A percentile compares a stretch with the other conserved stretches of the same genome.
Evolutionary conservation across 2,888 invertebrate genomes (phyloP).

Genomic region (Ormia ochracea): DNA sequence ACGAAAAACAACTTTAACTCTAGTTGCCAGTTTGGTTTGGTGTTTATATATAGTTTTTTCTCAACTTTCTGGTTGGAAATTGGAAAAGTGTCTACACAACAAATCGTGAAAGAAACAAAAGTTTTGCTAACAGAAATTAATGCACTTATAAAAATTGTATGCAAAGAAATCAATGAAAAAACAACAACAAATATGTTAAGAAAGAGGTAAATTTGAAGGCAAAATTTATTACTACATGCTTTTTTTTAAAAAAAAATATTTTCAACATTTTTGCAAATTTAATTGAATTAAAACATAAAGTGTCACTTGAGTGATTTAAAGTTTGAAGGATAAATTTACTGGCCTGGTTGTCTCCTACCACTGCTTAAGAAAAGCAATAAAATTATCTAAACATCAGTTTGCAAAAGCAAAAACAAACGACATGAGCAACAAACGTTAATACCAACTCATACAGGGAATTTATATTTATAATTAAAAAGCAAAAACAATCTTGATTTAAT

Average conservation of each 20-base stretch:
- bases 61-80: constrained; percentile 54
- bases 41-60: constrained; percentile 48
- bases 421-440: too few relatives aligned
- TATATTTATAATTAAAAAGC: too few relatives aligned
- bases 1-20: constrained; percentile 59
- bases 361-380: too few relatives aligned
- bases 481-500: too few relatives aligned
- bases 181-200: constrained; percentile 39
- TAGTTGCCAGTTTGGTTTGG: constrained; percentile 61
- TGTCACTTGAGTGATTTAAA: neutral
- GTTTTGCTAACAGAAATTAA: neutral
- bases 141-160: constrained; percentile 18
- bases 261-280: neutral
- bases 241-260: neutral
- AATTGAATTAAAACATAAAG: neutral
- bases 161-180: constrained; percentile 23
- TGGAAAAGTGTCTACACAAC: constrained; percentile 53
- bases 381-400: neutral
- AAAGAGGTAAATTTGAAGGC: constrained; percentile 48
- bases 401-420: constrained; percentile 40
- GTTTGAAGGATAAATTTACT: neutral
- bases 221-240: neutral
- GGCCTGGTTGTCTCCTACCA: too few relatives aligned
- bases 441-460: too few relatives aligned
- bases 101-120: constrained; percentile 26